A percentile compares a stretch with the other conserved stretches of the same genome.
phyloP scores from a whole-genome alignment of 2,888 invertebrate species.

The Hololepta plana region DNA sequence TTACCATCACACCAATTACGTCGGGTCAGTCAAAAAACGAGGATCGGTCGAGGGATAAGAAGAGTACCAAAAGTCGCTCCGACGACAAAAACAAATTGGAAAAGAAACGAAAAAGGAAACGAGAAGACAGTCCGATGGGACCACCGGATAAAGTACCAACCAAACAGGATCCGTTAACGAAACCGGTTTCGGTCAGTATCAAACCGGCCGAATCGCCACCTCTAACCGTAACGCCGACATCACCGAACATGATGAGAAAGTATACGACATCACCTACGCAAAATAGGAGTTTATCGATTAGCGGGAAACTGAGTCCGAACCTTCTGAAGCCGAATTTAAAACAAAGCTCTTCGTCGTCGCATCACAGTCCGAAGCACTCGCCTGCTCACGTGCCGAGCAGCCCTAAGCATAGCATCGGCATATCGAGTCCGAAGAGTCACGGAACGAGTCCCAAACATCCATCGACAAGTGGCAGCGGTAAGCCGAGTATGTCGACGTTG shows the following conservation, averaged over 20 bases:
- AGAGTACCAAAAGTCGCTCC: slow-evolving; percentile 24
- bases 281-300: slow-evolving; percentile 37
- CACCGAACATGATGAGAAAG: slow-evolving; percentile 48
- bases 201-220: slow-evolving; percentile 46
- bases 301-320: slow-evolving; percentile 36
- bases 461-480: slow-evolving; percentile 48
- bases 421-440: slow-evolving; percentile 62
- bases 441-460: slow-evolving; percentile 67
- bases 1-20: slow-evolving; percentile 67
- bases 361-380: slow-evolving; percentile 56
- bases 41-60: slow-evolving; percentile 25
- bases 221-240: slow-evolving; percentile 35
- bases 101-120: slow-evolving; percentile 56
- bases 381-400: slow-evolving; percentile 48
- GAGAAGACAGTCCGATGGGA: slow-evolving; percentile 63
- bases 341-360: slow-evolving; percentile 30
- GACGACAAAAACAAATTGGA: slow-evolving; percentile 34
- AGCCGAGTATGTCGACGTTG: slow-evolving; percentile 75
- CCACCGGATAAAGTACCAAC: slow-evolving; percentile 67
- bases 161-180: slow-evolving; percentile 51
- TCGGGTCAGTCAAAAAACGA: slow-evolving; percentile 29
- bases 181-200: slow-evolving; percentile 55
- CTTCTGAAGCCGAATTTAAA: slow-evolving; percentile 34
- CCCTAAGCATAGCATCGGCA: slow-evolving; percentile 50
- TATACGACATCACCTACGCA: slow-evolving; percentile 57